A percentile compares a stretch with the other conserved stretches of the same genome.
phyloP scores from a whole-genome alignment of 1,140 invertebrate genomes.

The Bombyx mandarina region DNA sequence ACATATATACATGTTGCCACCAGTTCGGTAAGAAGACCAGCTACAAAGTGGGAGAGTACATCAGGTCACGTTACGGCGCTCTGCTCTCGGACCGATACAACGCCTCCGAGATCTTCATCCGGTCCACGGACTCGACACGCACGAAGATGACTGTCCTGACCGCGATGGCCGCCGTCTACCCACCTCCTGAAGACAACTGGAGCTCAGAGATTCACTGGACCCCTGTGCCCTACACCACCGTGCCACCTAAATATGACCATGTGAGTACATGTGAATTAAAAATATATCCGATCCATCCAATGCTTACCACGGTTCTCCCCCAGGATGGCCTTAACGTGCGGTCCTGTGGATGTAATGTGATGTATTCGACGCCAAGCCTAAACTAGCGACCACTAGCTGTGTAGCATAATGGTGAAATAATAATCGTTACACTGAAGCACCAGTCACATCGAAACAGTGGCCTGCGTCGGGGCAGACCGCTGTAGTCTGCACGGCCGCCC shows the following conservation, averaged over 20 bases:
- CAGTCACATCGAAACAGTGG: too few relatives aligned
- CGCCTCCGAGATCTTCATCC: constrained; percentile 20
- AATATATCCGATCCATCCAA: not conserved
- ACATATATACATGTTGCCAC: constrained; percentile 1
- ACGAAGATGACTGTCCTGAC: constrained; percentile 23
- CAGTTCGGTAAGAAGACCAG: constrained; percentile 16
- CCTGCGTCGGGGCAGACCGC: too few relatives aligned
- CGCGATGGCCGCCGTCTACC: constrained; percentile 21
- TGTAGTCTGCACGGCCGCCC: not conserved
- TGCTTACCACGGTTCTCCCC: too few relatives aligned
- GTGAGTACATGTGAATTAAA: constrained; percentile 12
- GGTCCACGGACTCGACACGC: constrained; percentile 22
- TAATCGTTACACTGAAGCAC: not conserved
- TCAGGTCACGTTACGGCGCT: constrained; percentile 13
- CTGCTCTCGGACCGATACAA: constrained; percentile 20
- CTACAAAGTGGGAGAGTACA: constrained; percentile 18
- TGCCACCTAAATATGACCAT: constrained; percentile 21
- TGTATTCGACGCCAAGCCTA: not conserved
- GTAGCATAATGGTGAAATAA: not conserved
- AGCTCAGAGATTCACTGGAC: constrained; percentile 16
- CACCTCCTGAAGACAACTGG: constrained; percentile 7
- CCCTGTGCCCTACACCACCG: constrained; percentile 23
- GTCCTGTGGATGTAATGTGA: too few relatives aligned
- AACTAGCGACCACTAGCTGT: not conserved
- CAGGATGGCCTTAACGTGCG: too few relatives aligned